Evolutionary conservation across 2,797 vertebrate species (phyloP).

Genomic region (Sylvilagus floridanus): DNA sequence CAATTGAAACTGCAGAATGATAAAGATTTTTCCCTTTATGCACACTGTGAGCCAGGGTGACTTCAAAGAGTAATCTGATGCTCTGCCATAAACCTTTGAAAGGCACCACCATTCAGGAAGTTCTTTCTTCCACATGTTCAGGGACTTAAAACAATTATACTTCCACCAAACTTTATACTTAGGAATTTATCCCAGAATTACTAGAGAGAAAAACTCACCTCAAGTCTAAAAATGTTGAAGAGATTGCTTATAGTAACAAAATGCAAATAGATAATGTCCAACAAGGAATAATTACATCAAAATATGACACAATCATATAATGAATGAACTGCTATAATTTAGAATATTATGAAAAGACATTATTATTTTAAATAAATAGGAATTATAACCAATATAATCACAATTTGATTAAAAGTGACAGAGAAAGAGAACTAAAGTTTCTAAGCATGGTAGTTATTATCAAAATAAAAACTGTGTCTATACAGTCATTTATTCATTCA

Average conservation of each 20-base stretch:
- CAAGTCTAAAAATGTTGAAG: neutral
- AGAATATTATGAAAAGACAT: neutral
- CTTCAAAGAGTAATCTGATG: neutral
- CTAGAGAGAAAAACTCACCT: neutral
- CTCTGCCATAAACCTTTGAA: neutral
- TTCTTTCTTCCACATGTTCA: neutral
- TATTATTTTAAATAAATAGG: constrained; percentile 17
- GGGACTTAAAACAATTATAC: neutral
- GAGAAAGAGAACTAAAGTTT: neutral
- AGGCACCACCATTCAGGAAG: neutral
- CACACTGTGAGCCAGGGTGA: neutral
- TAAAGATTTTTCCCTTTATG: neutral
- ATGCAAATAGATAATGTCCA: neutral
- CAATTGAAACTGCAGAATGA: neutral
- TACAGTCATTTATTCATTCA: neutral
- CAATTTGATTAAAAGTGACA: neutral
- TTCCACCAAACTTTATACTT: neutral
- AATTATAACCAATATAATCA: neutral
- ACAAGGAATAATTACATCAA: neutral
- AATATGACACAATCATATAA: neutral
- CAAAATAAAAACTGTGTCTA: neutral
- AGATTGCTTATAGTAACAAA: neutral
- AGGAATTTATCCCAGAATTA: neutral
- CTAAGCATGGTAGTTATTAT: neutral
- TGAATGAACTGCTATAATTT: neutral